Conservation (phyloP, 2,888 invertebrate genomes). For the Parascotia fuliginaria region DNA sequence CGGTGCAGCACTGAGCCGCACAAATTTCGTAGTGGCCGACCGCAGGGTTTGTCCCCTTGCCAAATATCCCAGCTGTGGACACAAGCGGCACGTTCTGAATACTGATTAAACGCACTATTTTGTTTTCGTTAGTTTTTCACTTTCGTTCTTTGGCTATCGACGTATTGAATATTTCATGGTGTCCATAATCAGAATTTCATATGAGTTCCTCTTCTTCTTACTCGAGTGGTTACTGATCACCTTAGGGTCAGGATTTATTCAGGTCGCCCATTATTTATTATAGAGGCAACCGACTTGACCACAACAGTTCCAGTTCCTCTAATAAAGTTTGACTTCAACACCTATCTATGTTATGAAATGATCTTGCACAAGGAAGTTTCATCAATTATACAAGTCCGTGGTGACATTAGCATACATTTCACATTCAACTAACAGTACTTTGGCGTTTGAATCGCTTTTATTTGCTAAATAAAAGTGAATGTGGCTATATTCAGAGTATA, state of each 20-base stretch:
- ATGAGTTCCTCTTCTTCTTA: too few species aligned
- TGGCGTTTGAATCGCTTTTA: constrained; percentile 72
- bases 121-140: constrained; percentile 79
- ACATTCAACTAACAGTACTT: constrained; percentile 68
- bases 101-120: constrained; percentile 79
- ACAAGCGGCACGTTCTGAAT: constrained; percentile 71
- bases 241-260: too few species aligned
- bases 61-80: constrained; percentile 81
- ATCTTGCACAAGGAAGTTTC: constrained; percentile 71
- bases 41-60: constrained; percentile 71
- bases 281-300: too few species aligned
- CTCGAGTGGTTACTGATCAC: too few species aligned
- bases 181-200: constrained; percentile 70
- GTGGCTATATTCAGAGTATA: constrained; percentile 58
- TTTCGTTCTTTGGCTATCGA: constrained; percentile 69
- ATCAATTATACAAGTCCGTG: constrained; percentile 67
- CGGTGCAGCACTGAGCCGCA: constrained; percentile 48
- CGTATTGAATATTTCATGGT: constrained; percentile 82
- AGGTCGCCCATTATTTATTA: too few species aligned
- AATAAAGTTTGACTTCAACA: constrained; percentile 60
- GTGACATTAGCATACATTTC: constrained; percentile 78
- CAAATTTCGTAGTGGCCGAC: constrained; percentile 49
- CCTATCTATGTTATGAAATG: constrained; percentile 69
- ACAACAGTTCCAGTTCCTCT: too few species aligned
- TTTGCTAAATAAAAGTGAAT: constrained; percentile 75